Conservation (phyloP, 2,888 invertebrate species). For the Sipha maydis region DNA sequence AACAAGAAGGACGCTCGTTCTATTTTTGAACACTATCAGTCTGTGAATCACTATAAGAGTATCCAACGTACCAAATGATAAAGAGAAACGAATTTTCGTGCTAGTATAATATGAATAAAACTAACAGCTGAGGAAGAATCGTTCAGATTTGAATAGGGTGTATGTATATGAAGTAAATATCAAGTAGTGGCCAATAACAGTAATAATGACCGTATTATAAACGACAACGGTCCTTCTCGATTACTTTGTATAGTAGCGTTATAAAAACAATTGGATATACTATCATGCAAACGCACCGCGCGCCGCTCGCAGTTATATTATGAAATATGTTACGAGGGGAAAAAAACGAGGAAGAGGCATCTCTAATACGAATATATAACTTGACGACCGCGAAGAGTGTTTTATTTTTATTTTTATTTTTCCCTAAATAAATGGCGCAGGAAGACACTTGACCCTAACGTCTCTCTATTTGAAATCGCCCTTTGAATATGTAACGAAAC, state of each 20-base stretch:
- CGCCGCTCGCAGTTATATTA: neutral
- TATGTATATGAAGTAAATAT: neutral
- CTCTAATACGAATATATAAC: neutral
- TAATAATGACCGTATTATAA: neutral
- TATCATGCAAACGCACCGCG: neutral
- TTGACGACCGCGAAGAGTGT: neutral
- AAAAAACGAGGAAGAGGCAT: neutral
- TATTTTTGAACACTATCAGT: neutral
- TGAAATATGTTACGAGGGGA: neutral
- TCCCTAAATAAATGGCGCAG: neutral
- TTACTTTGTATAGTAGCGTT: neutral
- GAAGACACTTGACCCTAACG: slow-evolving; percentile 35
- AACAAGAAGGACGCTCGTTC: neutral
- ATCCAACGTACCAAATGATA: neutral
- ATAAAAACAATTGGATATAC: slow-evolving; percentile 9
- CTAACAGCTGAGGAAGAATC: neutral
- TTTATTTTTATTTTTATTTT: neutral
- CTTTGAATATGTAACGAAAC: neutral
- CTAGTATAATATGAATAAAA: neutral
- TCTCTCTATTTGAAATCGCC: slow-evolving; percentile 12
- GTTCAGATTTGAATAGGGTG: neutral
- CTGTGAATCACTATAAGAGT: neutral
- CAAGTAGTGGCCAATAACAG: neutral
- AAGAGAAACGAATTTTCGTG: neutral
- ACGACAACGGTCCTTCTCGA: neutral